These are phyloP conservation scores for Drosophila sproati DNA, from an alignment of 1,140 invertebrate species.

Conservation along the genomic window DNA sequence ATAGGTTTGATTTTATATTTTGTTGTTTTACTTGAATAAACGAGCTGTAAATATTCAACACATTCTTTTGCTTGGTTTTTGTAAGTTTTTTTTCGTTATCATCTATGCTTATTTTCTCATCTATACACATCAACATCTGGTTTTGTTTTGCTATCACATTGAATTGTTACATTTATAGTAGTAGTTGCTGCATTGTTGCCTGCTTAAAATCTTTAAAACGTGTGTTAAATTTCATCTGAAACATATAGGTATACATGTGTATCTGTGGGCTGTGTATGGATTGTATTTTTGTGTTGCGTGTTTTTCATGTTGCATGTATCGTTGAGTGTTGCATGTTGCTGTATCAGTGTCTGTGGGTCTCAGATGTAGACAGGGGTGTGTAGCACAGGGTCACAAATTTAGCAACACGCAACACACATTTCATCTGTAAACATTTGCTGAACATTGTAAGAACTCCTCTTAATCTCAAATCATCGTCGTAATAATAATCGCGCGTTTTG, in stretches of 20 bases:
- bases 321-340: conserved; percentile 42
- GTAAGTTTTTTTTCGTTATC: conserved; percentile 47
- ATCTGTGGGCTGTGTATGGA: conserved; percentile 38
- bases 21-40: conserved; percentile 68
- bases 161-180: conserved; percentile 85
- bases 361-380: conserved; percentile 30
- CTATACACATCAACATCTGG: conserved; percentile 82
- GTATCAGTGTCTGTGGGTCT: conserved; percentile 14
- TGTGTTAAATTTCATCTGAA: conserved; percentile 79
- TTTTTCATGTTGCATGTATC: conserved; percentile 24
- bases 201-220: conserved; percentile 81
- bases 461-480: conserved; percentile 27
- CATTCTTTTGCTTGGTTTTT: conserved; percentile 63
- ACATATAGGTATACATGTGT: conserved; percentile 67
- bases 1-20: conserved; percentile 73
- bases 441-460: conserved; percentile 56
- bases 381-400: not conserved
- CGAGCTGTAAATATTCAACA: conserved; percentile 82
- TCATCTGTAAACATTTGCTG: conserved; percentile 56
- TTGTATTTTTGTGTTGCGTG: conserved; percentile 31
- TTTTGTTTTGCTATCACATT: conserved; percentile 84
- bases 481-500: conserved; percentile 33
- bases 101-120: conserved; percentile 72
- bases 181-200: conserved; percentile 78
- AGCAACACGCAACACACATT: conserved; percentile 50